Percentiles rank a stretch among this genome's conserved stretches.
Conservation (phyloP, 2,888 invertebrate species). For the Tachina grossa region DNA sequence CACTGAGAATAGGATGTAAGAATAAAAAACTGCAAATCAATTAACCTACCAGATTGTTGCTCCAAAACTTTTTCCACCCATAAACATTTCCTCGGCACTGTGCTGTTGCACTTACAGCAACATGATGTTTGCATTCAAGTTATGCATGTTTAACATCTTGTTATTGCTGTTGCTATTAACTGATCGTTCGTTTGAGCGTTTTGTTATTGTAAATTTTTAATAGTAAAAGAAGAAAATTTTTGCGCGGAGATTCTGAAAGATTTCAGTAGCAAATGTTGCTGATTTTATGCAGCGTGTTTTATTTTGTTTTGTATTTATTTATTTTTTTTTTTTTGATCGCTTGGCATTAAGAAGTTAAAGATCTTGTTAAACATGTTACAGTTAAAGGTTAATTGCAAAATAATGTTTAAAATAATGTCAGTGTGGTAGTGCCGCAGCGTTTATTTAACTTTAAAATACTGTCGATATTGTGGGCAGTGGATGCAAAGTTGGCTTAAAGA, state of each 20-base stretch:
- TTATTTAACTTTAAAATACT: slow-evolving; percentile 19
- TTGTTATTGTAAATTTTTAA: slow-evolving; percentile 43
- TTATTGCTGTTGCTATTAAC: slow-evolving; percentile 52
- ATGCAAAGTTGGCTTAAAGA: neutral
- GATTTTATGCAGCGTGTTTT: neutral
- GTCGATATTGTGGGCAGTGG: neutral
- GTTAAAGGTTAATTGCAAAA: slow-evolving; percentile 72
- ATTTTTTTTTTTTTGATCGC: slow-evolving; percentile 2
- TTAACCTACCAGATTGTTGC: neutral
- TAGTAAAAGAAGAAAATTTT: slow-evolving; percentile 54
- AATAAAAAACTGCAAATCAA: too few species aligned
- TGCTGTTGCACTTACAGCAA: slow-evolving; percentile 34
- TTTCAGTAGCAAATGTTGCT: slow-evolving; percentile 32
- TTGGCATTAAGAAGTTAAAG: slow-evolving; percentile 54
- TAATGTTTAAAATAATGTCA: slow-evolving; percentile 66
- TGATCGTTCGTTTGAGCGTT: slow-evolving; percentile 37
- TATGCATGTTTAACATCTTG: slow-evolving; percentile 71
- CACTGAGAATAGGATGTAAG: too few species aligned
- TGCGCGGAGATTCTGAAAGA: slow-evolving; percentile 57
- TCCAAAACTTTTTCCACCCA: neutral
- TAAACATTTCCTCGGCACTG: neutral
- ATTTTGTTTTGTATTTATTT: too few species aligned
- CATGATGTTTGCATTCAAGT: slow-evolving; percentile 68
- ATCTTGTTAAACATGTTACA: slow-evolving; percentile 69
- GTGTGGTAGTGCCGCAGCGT: slow-evolving; percentile 27